A percentile compares a stretch with the other conserved stretches of the same genome.
These are phyloP conservation scores for Tiliacea aurago DNA, from an alignment of 2,888 invertebrate species.

Conservation along the genomic window DNA sequence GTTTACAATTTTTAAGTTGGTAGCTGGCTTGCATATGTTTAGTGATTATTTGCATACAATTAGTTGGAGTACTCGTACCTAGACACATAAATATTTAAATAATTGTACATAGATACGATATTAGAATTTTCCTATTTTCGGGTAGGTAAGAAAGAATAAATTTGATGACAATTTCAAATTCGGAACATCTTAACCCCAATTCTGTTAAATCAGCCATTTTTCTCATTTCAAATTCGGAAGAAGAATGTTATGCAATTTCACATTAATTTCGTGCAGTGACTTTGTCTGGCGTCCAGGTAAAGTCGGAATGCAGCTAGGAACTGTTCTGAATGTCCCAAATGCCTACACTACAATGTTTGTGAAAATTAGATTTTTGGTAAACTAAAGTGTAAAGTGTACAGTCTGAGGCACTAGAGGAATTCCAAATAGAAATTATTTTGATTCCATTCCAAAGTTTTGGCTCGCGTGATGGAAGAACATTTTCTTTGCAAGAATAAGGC, in stretches of 20 bases:
- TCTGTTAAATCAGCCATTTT: not conserved
- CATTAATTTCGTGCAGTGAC: conserved; percentile 59
- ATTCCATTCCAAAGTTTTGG: conserved; percentile 57
- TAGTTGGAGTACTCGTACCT: conserved; percentile 8
- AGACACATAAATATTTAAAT: conserved; percentile 32
- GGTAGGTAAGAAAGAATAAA: not conserved
- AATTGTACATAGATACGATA: not conserved
- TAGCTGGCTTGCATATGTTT: conserved; percentile 48
- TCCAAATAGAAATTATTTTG: conserved; percentile 51
- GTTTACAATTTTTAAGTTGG: conserved; percentile 58
- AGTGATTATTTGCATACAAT: conserved; percentile 49
- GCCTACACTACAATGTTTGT: conserved; percentile 62
- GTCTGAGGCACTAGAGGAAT: conserved; percentile 46
- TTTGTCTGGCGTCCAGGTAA: conserved; percentile 45
- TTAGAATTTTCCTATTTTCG: not conserved
- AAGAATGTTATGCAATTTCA: conserved; percentile 46
- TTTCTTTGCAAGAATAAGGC: conserved; percentile 34
- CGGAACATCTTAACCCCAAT: not conserved
- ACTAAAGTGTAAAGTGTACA: conserved; percentile 41
- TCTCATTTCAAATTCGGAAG: conserved; percentile 45
- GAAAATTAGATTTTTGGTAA: conserved; percentile 72
- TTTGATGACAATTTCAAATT: conserved; percentile 12
- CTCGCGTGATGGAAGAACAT: conserved; percentile 54
- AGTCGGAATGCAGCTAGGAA: conserved; percentile 51
- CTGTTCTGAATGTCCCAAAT: conserved; percentile 53